phyloP scores from a whole-genome alignment of 2,888 invertebrate species.

The Coelopa pilipes region DNA sequence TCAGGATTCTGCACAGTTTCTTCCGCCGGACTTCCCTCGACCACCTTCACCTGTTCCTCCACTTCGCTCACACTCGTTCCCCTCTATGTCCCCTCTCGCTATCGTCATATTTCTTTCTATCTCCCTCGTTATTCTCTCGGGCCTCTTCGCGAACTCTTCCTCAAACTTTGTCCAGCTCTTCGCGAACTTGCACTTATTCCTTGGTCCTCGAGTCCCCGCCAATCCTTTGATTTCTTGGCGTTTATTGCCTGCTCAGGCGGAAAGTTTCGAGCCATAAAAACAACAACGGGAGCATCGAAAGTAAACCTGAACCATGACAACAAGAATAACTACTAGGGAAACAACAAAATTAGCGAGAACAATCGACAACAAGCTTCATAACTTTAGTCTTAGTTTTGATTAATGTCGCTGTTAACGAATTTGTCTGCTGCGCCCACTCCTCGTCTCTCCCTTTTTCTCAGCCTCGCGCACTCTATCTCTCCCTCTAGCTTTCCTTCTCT shows the following conservation, averaged over 20 bases:
- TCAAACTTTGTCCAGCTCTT: not conserved
- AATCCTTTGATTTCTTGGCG: not conserved
- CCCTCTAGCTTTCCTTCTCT: too few relatives aligned
- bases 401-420: slow-evolving; percentile 18
- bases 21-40: too few relatives aligned
- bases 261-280: not conserved
- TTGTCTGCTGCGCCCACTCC: too few relatives aligned
- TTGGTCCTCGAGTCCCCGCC: not conserved
- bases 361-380: not conserved
- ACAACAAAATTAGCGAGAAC: too few relatives aligned
- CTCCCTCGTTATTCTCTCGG: not conserved
- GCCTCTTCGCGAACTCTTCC: not conserved
- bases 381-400: slow-evolving; percentile 9
- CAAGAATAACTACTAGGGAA: too few relatives aligned
- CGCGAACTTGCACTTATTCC: not conserved
- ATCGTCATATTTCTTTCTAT: not conserved
- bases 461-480: too few relatives aligned
- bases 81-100: not conserved
- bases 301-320: too few relatives aligned
- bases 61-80: too few relatives aligned
- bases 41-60: too few relatives aligned
- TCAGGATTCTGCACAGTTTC: too few relatives aligned
- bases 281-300: too few relatives aligned
- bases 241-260: slow-evolving; percentile 7
- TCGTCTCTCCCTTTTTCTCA: too few relatives aligned